Evolutionary conservation across 2,888 invertebrate species (phyloP).

Genomic region (Lobophora halterata): DNA sequence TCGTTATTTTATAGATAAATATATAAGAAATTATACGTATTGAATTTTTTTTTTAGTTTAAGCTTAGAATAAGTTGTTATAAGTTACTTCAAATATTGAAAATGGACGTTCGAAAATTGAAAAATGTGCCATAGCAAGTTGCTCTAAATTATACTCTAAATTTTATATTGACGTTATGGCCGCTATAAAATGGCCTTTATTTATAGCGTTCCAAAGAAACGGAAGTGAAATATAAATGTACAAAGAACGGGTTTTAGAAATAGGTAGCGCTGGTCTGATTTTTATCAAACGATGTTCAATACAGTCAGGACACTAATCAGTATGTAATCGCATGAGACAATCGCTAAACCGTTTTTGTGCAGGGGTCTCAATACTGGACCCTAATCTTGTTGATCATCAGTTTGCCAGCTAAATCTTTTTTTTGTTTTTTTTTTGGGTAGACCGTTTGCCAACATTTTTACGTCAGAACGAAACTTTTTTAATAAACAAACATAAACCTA

Average conservation of each 20-base stretch:
- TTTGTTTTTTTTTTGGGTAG: constrained; percentile 44
- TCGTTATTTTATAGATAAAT: too few species aligned
- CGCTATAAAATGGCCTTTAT: constrained; percentile 35
- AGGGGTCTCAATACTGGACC: constrained; percentile 47
- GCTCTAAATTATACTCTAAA: constrained; percentile 63
- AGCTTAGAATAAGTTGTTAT: neutral
- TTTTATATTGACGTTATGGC: constrained; percentile 52
- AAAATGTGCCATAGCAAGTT: neutral
- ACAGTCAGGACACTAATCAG: constrained; percentile 57
- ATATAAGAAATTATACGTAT: too few species aligned
- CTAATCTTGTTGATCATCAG: constrained; percentile 65
- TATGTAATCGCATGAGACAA: constrained; percentile 52
- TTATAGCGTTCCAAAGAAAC: constrained; percentile 16
- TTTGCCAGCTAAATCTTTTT: constrained; percentile 62
- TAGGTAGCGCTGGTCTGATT: constrained; percentile 19
- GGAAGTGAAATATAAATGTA: constrained; percentile 24
- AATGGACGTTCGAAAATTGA: constrained; percentile 1
- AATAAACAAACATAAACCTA: too few species aligned
- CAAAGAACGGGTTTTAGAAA: constrained; percentile 7
- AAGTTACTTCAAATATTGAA: neutral
- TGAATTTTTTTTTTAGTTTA: too few species aligned
- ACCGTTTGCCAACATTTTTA: constrained; percentile 29
- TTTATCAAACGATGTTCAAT: constrained; percentile 41
- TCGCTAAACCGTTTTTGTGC: constrained; percentile 57
- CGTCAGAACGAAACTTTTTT: too few species aligned